Evolutionary conservation across 92 coral and sea anemone species (phyloP).

Genomic region (Epizoanthus rinbou): DNA sequence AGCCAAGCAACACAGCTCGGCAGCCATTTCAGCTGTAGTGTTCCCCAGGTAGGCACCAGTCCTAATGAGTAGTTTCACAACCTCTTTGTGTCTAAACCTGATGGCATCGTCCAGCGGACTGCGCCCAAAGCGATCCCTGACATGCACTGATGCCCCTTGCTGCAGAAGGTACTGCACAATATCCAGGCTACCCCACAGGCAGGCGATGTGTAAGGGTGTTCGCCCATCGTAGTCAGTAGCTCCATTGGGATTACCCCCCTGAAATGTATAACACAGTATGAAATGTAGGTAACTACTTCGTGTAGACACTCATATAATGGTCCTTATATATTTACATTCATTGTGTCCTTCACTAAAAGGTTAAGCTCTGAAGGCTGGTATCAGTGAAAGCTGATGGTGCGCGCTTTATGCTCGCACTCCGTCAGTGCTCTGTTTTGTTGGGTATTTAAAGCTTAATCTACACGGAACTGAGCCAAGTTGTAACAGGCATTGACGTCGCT

Average conservation of each 20-base stretch:
- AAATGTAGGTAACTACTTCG: no score
- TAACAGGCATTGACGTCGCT: no score
- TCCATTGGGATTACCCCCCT: conserved; percentile 87
- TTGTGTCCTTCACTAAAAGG: no score
- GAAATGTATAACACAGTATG: not conserved
- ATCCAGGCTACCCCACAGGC: conserved; percentile 77
- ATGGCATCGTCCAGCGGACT: conserved; percentile 92
- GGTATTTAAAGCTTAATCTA: no score
- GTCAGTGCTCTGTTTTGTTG: no score
- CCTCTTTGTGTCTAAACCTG: conserved; percentile 75
- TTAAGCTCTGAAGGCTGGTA: no score
- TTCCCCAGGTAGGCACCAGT: conserved; percentile 80
- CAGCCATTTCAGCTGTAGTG: conserved; percentile 69
- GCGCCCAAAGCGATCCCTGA: conserved; percentile 77
- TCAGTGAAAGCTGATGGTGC: no score
- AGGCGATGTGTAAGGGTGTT: conserved; percentile 94
- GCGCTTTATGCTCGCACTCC: no score
- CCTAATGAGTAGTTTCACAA: conserved; percentile 69
- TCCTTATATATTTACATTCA: no score
- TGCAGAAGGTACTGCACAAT: conserved; percentile 75
- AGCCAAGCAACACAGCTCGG: conserved; percentile 89
- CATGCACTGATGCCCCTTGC: conserved; percentile 89
- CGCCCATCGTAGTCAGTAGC: conserved; percentile 87
- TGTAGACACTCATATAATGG: no score
- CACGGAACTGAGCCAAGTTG: not conserved